Conservation (phyloP, 2,888 invertebrate genomes). For the Iselma pallidipennis region DNA sequence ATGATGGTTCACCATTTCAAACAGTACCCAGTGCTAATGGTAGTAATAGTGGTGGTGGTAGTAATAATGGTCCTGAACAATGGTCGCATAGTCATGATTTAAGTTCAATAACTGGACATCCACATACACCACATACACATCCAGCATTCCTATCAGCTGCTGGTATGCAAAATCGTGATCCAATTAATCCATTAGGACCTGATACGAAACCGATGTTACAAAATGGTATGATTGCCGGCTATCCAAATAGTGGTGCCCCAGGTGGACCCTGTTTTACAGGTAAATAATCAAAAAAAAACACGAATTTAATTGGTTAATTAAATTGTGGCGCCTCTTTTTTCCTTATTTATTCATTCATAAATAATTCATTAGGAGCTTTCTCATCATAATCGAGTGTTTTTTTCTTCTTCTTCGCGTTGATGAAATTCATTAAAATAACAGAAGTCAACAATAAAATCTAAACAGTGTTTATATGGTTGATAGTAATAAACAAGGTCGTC, state of each 20-base stretch:
- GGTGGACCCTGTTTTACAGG: conserved; percentile 69
- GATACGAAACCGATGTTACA: conserved; percentile 60
- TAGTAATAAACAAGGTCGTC: too few species aligned
- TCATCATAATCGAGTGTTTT: too few species aligned
- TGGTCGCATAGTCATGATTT: conserved; percentile 50
- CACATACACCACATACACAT: conserved; percentile 61
- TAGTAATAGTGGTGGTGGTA: conserved; percentile 33
- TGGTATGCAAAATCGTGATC: conserved; percentile 48
- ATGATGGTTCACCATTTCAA: conserved; percentile 72
- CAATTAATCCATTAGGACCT: conserved; percentile 45
- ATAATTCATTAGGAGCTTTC: not conserved
- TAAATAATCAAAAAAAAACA: conserved; percentile 41
- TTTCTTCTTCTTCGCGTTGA: too few species aligned
- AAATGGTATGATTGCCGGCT: conserved; percentile 64
- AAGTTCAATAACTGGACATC: conserved; percentile 48
- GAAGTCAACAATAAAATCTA: too few species aligned
- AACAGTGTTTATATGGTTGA: too few species aligned
- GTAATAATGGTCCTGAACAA: conserved; percentile 53
- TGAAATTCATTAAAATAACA: too few species aligned
- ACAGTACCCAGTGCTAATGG: conserved; percentile 59
- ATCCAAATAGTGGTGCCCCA: conserved; percentile 59
- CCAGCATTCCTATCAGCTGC: conserved; percentile 59
- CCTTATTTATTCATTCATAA: not conserved
- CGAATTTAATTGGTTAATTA: not conserved
- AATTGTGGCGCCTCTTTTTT: not conserved